A percentile compares a stretch with the other conserved stretches of the same genome.
phyloP scores from a whole-genome alignment of 2,113 vertebrate species.

The Steatornis caripensis region DNA sequence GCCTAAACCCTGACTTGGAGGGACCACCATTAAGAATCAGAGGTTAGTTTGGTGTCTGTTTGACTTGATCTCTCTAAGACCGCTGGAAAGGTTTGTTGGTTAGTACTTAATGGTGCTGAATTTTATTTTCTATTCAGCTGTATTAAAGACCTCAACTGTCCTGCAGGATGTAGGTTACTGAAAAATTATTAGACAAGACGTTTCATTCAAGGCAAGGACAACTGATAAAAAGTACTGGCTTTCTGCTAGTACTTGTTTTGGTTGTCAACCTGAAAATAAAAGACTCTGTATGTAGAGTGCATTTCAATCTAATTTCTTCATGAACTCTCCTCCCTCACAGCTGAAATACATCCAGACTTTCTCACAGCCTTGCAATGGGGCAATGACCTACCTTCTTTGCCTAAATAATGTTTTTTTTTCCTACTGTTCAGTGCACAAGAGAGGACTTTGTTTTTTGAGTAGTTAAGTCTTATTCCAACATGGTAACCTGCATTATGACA shows the following conservation, averaged over 20 bases:
- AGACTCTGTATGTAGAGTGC: neutral
- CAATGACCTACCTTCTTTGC: neutral
- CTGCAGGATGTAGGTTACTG: neutral
- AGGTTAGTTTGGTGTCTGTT: conserved; percentile 66
- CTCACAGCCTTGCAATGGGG: neutral
- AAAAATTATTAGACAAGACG: neutral
- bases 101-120: neutral
- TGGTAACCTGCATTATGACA: neutral
- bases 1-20: conserved; percentile 77
- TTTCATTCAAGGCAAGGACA: neutral
- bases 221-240: neutral
- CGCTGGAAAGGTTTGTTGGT: neutral
- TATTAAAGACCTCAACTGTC: neutral
- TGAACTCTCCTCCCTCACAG: neutral
- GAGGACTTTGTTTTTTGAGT: neutral
- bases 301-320: neutral
- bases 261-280: neutral
- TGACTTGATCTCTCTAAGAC: neutral
- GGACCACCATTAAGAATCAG: conserved; percentile 75
- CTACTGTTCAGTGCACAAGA: neutral
- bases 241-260: neutral
- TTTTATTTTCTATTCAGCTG: neutral
- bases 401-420: neutral
- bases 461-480: neutral
- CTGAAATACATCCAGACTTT: neutral